These are phyloP conservation scores for cattle (Bos taurus) DNA, from an alignment of 2,113 vertebrate genomes.

Conservation along the genomic window DNA sequence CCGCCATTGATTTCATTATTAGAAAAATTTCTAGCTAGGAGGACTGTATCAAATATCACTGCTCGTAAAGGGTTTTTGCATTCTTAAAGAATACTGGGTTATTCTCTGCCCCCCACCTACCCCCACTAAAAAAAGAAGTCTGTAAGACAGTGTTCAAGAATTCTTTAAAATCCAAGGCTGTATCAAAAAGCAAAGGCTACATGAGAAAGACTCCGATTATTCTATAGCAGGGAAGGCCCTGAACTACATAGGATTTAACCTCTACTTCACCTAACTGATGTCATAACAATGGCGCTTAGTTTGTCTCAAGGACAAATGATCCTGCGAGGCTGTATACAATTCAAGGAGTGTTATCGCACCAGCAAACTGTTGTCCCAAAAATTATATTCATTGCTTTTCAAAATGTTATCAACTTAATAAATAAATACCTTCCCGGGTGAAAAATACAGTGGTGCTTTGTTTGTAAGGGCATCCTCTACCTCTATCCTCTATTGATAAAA, in stretches of 20 bases:
- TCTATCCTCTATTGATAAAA: conserved; percentile 79
- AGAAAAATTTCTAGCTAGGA: conserved; percentile 13
- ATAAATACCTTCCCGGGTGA: conserved; percentile 88
- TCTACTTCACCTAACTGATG: conserved; percentile 82
- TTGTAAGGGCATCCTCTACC: conserved; percentile 84
- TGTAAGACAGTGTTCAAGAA: conserved; percentile 45
- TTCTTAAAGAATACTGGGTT: not conserved
- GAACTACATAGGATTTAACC: conserved; percentile 79
- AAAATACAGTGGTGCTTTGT: conserved; percentile 81
- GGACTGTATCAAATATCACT: not conserved
- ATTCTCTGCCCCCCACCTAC: not conserved
- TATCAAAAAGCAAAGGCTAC: conserved; percentile 63
- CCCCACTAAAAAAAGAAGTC: not conserved
- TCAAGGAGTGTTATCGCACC: conserved; percentile 83
- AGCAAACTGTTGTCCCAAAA: conserved; percentile 89
- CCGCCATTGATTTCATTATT: not conserved
- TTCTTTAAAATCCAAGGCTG: conserved; percentile 50
- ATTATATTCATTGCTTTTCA: conserved; percentile 95
- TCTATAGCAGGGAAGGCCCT: conserved; percentile 72
- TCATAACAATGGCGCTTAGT: conserved; percentile 79
- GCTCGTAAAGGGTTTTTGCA: not conserved
- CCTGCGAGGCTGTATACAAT: conserved; percentile 80
- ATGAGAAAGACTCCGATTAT: conserved; percentile 66
- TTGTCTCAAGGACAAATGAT: conserved; percentile 88
- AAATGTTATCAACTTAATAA: conserved; percentile 93